A percentile compares a stretch with the other conserved stretches of the same genome.
phyloP scores from a whole-genome alignment of 1,140 invertebrate species.

The Drosophila tsacasi region DNA sequence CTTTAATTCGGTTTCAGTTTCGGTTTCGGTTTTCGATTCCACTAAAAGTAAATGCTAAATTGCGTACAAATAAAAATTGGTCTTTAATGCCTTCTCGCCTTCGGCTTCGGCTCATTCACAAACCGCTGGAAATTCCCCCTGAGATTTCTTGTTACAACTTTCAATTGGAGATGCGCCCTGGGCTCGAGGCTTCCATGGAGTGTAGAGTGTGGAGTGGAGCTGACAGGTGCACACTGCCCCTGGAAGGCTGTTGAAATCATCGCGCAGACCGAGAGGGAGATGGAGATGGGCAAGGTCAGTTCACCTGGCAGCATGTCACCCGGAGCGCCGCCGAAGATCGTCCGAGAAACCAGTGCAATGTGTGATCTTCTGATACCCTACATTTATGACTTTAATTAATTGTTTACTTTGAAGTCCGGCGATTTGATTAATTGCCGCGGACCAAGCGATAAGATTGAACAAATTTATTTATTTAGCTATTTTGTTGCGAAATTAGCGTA shows the following conservation, averaged over 20 bases:
- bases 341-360: slow-evolving; percentile 20
- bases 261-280: slow-evolving; percentile 5
- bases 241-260: slow-evolving; percentile 72
- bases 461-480: slow-evolving; percentile 27
- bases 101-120: slow-evolving; percentile 35
- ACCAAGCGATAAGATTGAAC: slow-evolving; percentile 32
- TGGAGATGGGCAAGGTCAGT: slow-evolving; percentile 71
- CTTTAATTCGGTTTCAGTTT: slow-evolving; percentile 71
- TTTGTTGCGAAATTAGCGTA: slow-evolving; percentile 32
- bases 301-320: slow-evolving; percentile 48
- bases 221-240: slow-evolving; percentile 63
- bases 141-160: slow-evolving; percentile 59
- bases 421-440: slow-evolving; percentile 40
- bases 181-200: slow-evolving; percentile 29
- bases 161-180: slow-evolving; percentile 63
- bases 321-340: slow-evolving; percentile 50
- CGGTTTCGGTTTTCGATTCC: slow-evolving; percentile 44
- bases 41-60: slow-evolving; percentile 53
- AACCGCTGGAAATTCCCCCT: slow-evolving; percentile 38
- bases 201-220: slow-evolving; percentile 4
- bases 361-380: slow-evolving; percentile 51
- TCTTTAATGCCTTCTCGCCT: slow-evolving; percentile 49
- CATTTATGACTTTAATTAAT: slow-evolving; percentile 55
- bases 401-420: slow-evolving; percentile 42
- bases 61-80: slow-evolving; percentile 50